Conservation (phyloP, 2,888 invertebrate genomes). For the Cantharis nigra region DNA sequence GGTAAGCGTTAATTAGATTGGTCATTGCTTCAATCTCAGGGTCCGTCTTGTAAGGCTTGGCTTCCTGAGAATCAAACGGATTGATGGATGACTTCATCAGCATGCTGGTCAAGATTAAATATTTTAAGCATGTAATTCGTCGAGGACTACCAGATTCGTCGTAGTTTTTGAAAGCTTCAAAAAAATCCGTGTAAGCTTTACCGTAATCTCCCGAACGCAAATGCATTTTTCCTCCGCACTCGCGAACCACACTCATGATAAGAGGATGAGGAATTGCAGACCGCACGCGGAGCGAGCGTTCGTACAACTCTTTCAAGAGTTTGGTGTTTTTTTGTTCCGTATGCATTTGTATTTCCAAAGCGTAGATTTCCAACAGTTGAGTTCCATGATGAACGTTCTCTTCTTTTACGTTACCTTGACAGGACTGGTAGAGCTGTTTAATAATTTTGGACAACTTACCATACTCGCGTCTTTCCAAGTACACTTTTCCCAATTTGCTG, state of each 20-base stretch:
- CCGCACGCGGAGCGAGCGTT: conserved; percentile 96
- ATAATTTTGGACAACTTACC: conserved; percentile 90
- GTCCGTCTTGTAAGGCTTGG: conserved; percentile 98
- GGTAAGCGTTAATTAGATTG: conserved; percentile 93
- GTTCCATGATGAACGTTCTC: conserved; percentile 97
- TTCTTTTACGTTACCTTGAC: conserved; percentile 94
- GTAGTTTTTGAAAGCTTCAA: conserved; percentile 99
- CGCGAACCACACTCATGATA: conserved; percentile 97
- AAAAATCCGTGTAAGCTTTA: conserved; percentile 98
- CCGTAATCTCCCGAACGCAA: conserved; percentile 96
- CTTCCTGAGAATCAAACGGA: conserved; percentile 99
- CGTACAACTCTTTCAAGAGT: conserved; percentile 92
- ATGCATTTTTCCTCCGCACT: conserved; percentile 99
- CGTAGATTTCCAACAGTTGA: conserved; percentile 96
- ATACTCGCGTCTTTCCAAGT: conserved; percentile 93
- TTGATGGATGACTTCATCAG: conserved; percentile 99
- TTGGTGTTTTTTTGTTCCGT: conserved; percentile 99
- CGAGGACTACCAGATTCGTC: conserved; percentile 97
- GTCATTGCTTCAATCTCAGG: conserved; percentile 99
- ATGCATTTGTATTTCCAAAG: conserved; percentile 99
- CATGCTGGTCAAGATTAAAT: conserved; percentile 97
- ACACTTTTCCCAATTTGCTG: conserved; percentile 95
- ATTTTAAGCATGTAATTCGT: conserved; percentile 95
- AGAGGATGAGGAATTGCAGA: conserved; percentile 99
- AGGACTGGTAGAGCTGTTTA: conserved; percentile 94